Evolutionary conservation across 2,888 invertebrate genomes (phyloP).

Genomic region (Nephrocerus scutellatus): DNA sequence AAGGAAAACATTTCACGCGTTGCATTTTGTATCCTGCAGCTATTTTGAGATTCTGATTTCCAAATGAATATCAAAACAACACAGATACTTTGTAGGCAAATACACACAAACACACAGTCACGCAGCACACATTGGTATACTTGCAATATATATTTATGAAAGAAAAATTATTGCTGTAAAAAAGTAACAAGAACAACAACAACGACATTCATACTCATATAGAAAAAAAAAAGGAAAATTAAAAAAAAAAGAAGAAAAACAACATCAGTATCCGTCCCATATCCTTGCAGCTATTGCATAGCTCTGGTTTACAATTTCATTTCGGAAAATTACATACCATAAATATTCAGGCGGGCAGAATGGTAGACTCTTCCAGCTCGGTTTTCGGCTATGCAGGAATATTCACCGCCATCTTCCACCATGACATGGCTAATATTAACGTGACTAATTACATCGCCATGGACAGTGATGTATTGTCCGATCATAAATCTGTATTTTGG

Average conservation of each 20-base stretch:
- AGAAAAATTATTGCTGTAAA: no score
- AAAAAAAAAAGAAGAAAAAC: conserved; percentile 9
- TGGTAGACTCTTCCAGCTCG: conserved; percentile 66
- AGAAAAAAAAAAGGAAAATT: conserved; percentile 13
- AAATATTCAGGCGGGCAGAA: conserved; percentile 70
- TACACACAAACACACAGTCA: no score
- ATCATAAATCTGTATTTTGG: conserved; percentile 59
- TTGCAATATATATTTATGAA: no score
- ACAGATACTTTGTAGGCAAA: no score
- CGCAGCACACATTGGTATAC: no score
- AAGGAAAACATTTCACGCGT: no score
- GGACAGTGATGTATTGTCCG: conserved; percentile 68
- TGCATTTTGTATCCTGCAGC: no score
- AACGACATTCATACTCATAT: no score
- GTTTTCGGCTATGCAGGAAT: conserved; percentile 69
- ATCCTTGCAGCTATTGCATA: no score
- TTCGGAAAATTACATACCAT: conserved; percentile 58
- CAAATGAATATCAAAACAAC: no score
- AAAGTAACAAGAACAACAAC: background rate
- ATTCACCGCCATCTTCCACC: conserved; percentile 75
- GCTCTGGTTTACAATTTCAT: background rate
- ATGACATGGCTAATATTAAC: conserved; percentile 73
- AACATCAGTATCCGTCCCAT: conserved; percentile 17
- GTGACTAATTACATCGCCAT: conserved; percentile 76
- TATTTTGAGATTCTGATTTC: no score